Evolutionary conservation across 2,888 invertebrate genomes (phyloP).

Genomic region (Tromatobia lineatoria): DNA sequence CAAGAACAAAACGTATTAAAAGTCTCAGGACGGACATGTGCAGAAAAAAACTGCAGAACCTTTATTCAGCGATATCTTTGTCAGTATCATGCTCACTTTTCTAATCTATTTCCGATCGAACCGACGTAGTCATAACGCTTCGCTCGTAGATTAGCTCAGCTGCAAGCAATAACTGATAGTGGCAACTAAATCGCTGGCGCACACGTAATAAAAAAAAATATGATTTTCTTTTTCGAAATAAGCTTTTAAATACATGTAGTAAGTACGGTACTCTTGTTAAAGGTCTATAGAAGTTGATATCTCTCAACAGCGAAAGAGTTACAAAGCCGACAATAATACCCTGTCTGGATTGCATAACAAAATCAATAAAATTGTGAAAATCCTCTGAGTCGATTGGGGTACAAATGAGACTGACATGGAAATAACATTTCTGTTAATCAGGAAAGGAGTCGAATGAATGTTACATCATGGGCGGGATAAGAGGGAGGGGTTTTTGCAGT

Average conservation of each 20-base stretch:
- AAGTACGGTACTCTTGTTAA: neutral
- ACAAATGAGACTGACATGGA: neutral
- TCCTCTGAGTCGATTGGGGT: conserved; percentile 14
- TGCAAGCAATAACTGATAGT: neutral
- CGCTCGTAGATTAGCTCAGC: neutral
- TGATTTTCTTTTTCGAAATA: neutral
- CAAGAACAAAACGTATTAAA: neutral
- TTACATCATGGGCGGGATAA: neutral
- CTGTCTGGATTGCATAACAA: neutral
- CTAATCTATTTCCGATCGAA: neutral
- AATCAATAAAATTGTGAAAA: conserved; percentile 31
- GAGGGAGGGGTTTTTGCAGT: neutral
- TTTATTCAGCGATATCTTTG: neutral
- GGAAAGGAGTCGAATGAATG: neutral
- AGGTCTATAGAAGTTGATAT: neutral
- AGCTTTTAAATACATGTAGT: neutral
- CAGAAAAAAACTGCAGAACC: neutral
- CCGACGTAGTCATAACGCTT: neutral
- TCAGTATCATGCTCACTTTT: neutral
- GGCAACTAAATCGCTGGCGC: neutral
- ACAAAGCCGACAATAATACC: neutral
- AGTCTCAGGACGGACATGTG: neutral
- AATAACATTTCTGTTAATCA: conserved; percentile 24
- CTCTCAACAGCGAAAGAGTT: neutral
- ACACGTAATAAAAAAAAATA: neutral